Conservation (phyloP, 2,888 invertebrate species). For the Timema cristinae region DNA sequence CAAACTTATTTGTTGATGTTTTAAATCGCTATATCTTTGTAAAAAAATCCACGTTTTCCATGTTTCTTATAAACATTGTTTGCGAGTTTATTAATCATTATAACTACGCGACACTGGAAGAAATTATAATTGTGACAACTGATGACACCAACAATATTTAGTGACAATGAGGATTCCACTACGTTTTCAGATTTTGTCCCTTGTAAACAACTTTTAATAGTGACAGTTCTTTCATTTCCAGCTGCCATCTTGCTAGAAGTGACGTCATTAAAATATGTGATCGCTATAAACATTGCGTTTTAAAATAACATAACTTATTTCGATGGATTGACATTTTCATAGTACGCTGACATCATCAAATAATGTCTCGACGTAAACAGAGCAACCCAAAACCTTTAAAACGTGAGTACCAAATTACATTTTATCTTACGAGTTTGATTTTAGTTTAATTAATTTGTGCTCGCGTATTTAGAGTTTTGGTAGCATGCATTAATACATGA, state of each 20-base stretch:
- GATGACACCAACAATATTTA: no score
- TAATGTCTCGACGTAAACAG: conserved; percentile 92
- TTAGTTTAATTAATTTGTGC: not conserved
- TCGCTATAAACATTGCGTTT: not conserved
- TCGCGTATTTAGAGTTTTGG: no score
- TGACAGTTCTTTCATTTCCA: conserved; percentile 11
- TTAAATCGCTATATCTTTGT: no score
- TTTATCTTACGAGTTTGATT: not conserved
- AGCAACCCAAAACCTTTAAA: conserved; percentile 93
- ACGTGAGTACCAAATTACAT: conserved; percentile 62
- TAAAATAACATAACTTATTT: not conserved
- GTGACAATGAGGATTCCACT: not conserved
- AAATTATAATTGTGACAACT: no score
- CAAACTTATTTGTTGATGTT: no score
- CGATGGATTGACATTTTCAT: not conserved
- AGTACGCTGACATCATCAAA: conserved; percentile 17
- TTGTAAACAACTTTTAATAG: conserved; percentile 10
- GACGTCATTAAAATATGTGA: conserved; percentile 7
- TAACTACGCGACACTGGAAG: no score
- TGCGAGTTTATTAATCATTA: no score
- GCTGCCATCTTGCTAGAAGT: conserved; percentile 11
- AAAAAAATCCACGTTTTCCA: no score
- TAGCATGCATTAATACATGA: no score
- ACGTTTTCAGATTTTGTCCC: not conserved
- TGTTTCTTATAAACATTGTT: no score